These are phyloP conservation scores for Pachyseris speciosa DNA, from an alignment of 64 coral and sea anemone species.

Conservation along the genomic window DNA sequence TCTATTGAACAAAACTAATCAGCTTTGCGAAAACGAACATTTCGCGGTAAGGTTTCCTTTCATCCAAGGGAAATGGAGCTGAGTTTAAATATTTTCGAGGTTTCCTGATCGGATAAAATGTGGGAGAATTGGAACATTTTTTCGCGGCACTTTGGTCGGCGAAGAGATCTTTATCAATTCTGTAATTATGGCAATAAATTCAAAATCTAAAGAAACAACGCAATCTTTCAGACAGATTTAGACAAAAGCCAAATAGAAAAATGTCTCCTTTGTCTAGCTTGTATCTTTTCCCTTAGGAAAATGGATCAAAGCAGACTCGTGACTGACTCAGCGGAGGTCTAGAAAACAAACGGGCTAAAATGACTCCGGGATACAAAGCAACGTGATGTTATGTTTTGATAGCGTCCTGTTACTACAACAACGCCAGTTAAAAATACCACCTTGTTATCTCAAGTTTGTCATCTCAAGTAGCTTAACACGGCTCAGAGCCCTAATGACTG, in stretches of 20 bases:
- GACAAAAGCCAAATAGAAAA: neutral
- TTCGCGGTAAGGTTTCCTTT: no score
- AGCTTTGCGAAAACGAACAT: no score
- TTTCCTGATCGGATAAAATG: neutral
- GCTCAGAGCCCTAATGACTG: neutral
- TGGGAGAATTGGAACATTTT: neutral
- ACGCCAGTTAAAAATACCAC: neutral
- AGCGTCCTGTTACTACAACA: neutral
- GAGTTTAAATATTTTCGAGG: neutral
- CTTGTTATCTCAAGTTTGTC: neutral
- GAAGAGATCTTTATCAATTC: neutral
- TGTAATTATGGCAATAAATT: neutral
- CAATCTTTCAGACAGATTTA: neutral
- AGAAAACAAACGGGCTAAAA: no score
- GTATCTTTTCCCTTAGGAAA: neutral
- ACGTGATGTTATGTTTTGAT: neutral
- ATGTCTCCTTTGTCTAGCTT: neutral
- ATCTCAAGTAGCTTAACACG: neutral
- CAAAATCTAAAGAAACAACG: neutral
- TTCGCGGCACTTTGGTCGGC: neutral
- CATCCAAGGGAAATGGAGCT: neutral
- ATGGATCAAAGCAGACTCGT: neutral
- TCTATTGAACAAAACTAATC: no score
- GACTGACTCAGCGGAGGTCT: neutral
- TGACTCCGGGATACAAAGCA: neutral